phyloP scores from a whole-genome alignment of 2,113 vertebrate genomes.

The Tetraodon nigroviridis region DNA sequence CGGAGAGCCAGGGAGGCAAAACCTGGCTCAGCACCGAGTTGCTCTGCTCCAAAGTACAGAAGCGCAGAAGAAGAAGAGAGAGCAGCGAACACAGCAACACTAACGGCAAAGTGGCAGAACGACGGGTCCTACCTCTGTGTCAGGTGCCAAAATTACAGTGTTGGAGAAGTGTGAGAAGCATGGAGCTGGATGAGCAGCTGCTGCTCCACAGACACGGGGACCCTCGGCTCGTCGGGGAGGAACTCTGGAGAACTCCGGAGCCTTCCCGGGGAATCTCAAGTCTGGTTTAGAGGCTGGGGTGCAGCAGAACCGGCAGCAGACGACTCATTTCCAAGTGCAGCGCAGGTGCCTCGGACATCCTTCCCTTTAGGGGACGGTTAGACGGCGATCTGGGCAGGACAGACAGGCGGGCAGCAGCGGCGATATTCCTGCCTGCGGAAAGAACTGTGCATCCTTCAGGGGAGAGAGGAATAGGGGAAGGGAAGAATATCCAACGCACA shows the following conservation, averaged over 20 bases:
- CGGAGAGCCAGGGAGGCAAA: too few species aligned
- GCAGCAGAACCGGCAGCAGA: slow-evolving; percentile 34
- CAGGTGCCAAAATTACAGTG: slow-evolving; percentile 38
- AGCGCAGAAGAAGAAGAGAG: background rate
- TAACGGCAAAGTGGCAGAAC: background rate
- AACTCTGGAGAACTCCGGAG: slow-evolving; percentile 32
- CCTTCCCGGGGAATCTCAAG: slow-evolving; percentile 31
- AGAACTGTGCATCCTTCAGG: slow-evolving; percentile 58
- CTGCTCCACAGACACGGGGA: slow-evolving; percentile 20
- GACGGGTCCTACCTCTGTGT: slow-evolving; percentile 55
- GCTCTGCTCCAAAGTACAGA: slow-evolving; percentile 17
- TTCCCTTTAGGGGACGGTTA: slow-evolving; percentile 40
- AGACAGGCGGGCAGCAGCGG: slow-evolving; percentile 18
- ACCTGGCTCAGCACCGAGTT: background rate
- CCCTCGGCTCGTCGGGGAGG: slow-evolving; percentile 15
- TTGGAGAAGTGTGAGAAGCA: slow-evolving; percentile 47
- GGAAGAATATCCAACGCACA: slow-evolving; percentile 39
- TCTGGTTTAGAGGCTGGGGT: slow-evolving; percentile 48
- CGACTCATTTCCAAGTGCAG: slow-evolving; percentile 45
- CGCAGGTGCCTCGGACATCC: slow-evolving; percentile 46
- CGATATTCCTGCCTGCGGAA: slow-evolving; percentile 41
- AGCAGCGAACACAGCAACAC: too few species aligned
- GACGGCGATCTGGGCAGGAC: slow-evolving; percentile 28
- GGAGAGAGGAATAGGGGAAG: slow-evolving; percentile 8
- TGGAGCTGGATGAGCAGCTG: slow-evolving; percentile 32